These are phyloP conservation scores for Phodopus roborovskii DNA, from an alignment of 2,113 vertebrate genomes.

Conservation along the genomic window DNA sequence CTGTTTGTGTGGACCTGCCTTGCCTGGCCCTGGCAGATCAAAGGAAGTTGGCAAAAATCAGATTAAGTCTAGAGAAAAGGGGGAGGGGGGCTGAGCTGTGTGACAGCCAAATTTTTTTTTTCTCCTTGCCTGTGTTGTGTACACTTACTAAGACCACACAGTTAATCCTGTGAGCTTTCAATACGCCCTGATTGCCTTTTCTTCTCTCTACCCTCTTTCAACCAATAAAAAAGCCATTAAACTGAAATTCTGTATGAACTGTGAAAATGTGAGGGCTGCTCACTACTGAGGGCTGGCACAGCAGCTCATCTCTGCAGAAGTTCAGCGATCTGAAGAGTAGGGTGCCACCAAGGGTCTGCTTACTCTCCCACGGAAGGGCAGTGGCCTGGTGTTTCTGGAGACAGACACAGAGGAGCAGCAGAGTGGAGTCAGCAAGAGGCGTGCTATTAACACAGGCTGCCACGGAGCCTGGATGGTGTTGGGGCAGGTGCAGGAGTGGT, in stretches of 20 bases:
- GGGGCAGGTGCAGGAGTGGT: slow-evolving; percentile 72
- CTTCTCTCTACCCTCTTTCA: neutral
- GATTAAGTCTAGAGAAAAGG: slow-evolving; percentile 92
- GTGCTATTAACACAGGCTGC: slow-evolving; percentile 43
- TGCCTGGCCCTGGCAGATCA: slow-evolving; percentile 93
- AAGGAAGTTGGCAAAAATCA: slow-evolving; percentile 95
- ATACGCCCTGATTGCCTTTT: slow-evolving; percentile 76
- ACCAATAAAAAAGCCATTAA: slow-evolving; percentile 66
- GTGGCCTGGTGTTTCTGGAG: neutral
- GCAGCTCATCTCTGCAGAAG: fast-evolving
- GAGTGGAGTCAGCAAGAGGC: neutral
- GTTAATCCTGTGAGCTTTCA: slow-evolving; percentile 85
- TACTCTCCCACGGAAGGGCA: neutral
- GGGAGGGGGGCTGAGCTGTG: slow-evolving; percentile 81
- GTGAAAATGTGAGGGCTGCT: fast-evolving
- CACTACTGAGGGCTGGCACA: fast-evolving
- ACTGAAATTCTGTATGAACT: slow-evolving; percentile 46
- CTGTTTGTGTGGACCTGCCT: slow-evolving; percentile 93
- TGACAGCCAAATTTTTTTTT: slow-evolving; percentile 87
- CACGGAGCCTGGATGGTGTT: neutral
- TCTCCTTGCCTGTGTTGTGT: slow-evolving; percentile 84
- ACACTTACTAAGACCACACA: slow-evolving; percentile 83
- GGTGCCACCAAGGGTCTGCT: too few relatives aligned
- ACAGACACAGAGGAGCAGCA: neutral
- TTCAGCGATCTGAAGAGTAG: fast-evolving